Percentiles rank a stretch among this genome's conserved stretches.
Conservation (phyloP, 2,113 vertebrate species). For the Terrapene triunguis region DNA sequence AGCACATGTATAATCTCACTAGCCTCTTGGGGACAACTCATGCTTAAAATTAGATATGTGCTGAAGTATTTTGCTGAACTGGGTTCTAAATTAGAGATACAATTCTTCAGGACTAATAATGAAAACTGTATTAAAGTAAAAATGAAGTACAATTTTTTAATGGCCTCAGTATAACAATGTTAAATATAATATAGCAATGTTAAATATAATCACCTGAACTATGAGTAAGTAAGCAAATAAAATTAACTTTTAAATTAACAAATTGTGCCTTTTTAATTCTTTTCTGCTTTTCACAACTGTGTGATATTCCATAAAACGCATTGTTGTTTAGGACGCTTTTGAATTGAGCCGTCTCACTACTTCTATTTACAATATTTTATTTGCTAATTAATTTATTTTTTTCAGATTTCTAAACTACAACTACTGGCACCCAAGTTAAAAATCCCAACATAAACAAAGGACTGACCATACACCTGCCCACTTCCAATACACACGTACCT, state of each 20-base stretch:
- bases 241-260: neutral
- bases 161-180: rapidly evolving
- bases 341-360: neutral
- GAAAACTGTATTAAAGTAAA: neutral
- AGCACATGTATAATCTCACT: neutral
- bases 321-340: neutral
- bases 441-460: neutral
- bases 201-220: neutral
- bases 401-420: neutral
- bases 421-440: neutral
- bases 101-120: neutral
- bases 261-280: neutral
- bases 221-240: neutral
- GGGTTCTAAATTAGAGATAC: neutral
- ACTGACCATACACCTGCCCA: neutral
- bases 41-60: neutral
- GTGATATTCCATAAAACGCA: neutral
- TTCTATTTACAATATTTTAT: neutral
- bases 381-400: neutral
- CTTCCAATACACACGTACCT: neutral
- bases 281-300: neutral
- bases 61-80: neutral
- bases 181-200: neutral
- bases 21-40: neutral
- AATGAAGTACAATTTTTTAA: neutral